Percentiles rank a stretch among this genome's conserved stretches.
Conservation (phyloP, 2,888 invertebrate genomes). For the Hedya salicella region DNA sequence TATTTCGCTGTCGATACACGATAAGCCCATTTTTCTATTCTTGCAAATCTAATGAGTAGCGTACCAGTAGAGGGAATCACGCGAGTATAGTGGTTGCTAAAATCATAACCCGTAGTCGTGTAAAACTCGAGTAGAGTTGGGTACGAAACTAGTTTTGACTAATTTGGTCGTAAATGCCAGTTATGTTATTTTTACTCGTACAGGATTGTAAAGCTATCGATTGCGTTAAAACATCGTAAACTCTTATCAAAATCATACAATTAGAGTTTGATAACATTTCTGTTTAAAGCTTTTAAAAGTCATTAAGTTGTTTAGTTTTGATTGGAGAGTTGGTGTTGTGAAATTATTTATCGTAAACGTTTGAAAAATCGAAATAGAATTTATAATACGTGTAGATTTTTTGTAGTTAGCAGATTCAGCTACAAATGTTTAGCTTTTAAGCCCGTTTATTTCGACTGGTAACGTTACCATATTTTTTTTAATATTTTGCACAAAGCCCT, state of each 20-base stretch:
- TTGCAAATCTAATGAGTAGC: too few relatives aligned
- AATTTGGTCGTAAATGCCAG: neutral
- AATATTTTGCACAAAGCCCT: too few relatives aligned
- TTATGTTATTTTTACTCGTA: conserved; percentile 9
- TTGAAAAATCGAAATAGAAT: neutral
- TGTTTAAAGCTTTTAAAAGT: conserved; percentile 1
- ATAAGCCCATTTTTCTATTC: too few relatives aligned
- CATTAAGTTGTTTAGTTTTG: conserved; percentile 2
- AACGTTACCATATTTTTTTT: too few relatives aligned
- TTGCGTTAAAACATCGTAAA: conserved; percentile 32
- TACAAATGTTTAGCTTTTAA: too few relatives aligned
- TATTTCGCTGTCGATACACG: too few relatives aligned
- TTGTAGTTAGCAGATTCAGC: too few relatives aligned
- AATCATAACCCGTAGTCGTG: too few relatives aligned
- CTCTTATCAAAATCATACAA: conserved; percentile 36
- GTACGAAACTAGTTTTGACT: neutral
- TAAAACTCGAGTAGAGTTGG: neutral
- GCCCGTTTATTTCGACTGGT: too few relatives aligned
- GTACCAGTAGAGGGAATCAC: too few relatives aligned
- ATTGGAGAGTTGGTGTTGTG: conserved; percentile 15
- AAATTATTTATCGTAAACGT: conserved; percentile 1
- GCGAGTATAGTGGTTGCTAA: too few relatives aligned
- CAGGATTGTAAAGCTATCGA: conserved; percentile 31
- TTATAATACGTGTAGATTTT: neutral
- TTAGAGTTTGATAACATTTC: conserved; percentile 25